A percentile compares a stretch with the other conserved stretches of the same genome.
Evolutionary conservation across 2,113 vertebrate genomes (phyloP).

Genomic region (Platycercus adscitus): DNA sequence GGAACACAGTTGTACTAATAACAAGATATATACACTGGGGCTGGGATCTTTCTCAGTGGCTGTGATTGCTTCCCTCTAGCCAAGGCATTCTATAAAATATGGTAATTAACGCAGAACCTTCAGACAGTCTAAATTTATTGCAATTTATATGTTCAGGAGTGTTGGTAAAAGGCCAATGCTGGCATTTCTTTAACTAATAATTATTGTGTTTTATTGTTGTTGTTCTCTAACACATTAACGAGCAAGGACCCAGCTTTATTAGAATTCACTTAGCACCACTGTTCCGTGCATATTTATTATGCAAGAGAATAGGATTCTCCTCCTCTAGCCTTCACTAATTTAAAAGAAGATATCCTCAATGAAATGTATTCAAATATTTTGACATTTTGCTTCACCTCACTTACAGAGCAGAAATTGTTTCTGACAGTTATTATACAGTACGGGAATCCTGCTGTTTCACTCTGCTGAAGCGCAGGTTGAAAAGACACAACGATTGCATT

Average conservation of each 20-base stretch:
- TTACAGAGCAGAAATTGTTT: conserved; percentile 99
- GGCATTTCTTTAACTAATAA: conserved; percentile 84
- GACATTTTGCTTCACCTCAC: conserved; percentile 99
- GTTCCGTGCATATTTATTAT: conserved; percentile 86
- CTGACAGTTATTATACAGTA: conserved; percentile 97
- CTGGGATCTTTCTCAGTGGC: background rate
- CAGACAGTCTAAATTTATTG: conserved; percentile 75
- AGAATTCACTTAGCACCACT: conserved; percentile 78
- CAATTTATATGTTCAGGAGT: conserved; percentile 75
- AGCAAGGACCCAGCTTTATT: conserved; percentile 79
- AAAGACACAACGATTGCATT: conserved; percentile 85
- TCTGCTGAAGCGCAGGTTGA: conserved; percentile 84
- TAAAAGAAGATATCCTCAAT: conserved; percentile 92
- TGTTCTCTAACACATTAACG: conserved; percentile 79
- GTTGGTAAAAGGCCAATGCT: conserved; percentile 80
- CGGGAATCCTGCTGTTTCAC: conserved; percentile 85
- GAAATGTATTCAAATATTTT: conserved; percentile 99
- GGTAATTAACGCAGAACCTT: conserved; percentile 78
- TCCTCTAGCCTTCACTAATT: conserved; percentile 85
- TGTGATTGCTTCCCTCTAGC: conserved; percentile 23
- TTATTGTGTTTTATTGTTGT: conserved; percentile 85
- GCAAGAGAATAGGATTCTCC: conserved; percentile 82
- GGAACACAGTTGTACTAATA: conserved; percentile 10
- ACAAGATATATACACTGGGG: background rate
- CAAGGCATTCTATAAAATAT: conserved; percentile 72